Base-by-base conservation (phyloP, 2,113 vertebrate species). In the Cnemophilus loriae region DNA sequence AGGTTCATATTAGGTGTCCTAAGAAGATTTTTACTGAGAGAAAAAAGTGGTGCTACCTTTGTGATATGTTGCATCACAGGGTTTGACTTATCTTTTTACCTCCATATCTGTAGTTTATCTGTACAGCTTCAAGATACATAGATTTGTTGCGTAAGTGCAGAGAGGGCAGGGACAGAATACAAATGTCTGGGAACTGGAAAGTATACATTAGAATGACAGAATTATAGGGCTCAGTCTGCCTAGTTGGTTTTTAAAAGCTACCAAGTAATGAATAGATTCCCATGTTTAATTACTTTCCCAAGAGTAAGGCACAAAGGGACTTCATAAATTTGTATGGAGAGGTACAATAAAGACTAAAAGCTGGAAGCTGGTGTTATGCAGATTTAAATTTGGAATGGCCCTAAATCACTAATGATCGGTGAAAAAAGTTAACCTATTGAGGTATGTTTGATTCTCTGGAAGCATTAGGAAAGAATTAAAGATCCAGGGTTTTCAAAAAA, bases 251-350 rank as follows among this genome's bases (percentile, higher is more conserved):
- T 95, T 94, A 93, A 91, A 95, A 63, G 46, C 89, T 85, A 93
- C n/a, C 12, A 75, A 88, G 23, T 81, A 93, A 86, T 95, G 79
- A 96, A 91, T 84, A 90, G 90, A 90, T 95, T 96, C 95, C 76
- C 79, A 83, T 80, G 82, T 96, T 95, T 92, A 96, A 94, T 93
- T 96, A 88, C 90, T 93, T 97, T 95, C 95, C 90, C 92, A 93
- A 96, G 92, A 81, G 63, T 88, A 79, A 64, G 79, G n/a, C 68
- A 92, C 83, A 96, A 93, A 96, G 16, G 33, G 44, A 50, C 91
- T 96, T 88, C 68, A 93, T 95, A 97, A 95, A 90, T 96, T 91
- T 95, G 63, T 80, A 86, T 76, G 49, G 75, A 87, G 78, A 90
- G 24, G 59, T 70, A 77, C 56, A 70, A 85, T 47, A 77, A 89